phyloP scores from a whole-genome alignment of 2,888 invertebrate genomes.

The Papilio demoleus region DNA sequence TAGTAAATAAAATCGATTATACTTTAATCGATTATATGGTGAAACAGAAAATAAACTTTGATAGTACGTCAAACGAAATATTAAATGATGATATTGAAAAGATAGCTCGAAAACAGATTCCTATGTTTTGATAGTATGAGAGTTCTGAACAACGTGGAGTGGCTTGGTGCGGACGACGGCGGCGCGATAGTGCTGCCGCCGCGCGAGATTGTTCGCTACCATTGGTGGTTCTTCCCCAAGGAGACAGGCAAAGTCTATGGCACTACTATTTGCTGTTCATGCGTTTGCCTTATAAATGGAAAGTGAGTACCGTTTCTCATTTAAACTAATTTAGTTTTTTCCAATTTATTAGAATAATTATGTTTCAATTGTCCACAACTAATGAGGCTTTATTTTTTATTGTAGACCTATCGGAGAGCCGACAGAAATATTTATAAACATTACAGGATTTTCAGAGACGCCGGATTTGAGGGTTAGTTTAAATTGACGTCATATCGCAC shows the following conservation, averaged over 20 bases:
- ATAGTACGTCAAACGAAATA: too few species aligned
- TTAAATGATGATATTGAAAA: not conserved
- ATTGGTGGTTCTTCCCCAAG: slow-evolving; percentile 79
- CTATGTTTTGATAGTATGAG: slow-evolving; percentile 62
- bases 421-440: slow-evolving; percentile 66
- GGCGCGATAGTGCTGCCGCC: slow-evolving; percentile 70
- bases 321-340: not conserved
- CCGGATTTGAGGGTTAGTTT: slow-evolving; percentile 69
- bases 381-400: slow-evolving; percentile 35
- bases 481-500: too few species aligned
- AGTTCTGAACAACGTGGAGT: slow-evolving; percentile 63
- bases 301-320: slow-evolving; percentile 54
- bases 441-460: slow-evolving; percentile 72
- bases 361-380: too few species aligned
- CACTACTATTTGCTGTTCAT: slow-evolving; percentile 70
- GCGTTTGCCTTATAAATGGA: slow-evolving; percentile 69
- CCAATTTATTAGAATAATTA: not conserved
- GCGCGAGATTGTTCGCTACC: slow-evolving; percentile 68
- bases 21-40: not conserved
- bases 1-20: slow-evolving; percentile 37
- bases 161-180: slow-evolving; percentile 72
- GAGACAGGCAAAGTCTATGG: slow-evolving; percentile 65
- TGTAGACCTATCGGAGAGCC: slow-evolving; percentile 74
- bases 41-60: not conserved
- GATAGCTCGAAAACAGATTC: not conserved